phyloP scores from a whole-genome alignment of 2,113 vertebrate genomes.

The Pluvialis apricaria region DNA sequence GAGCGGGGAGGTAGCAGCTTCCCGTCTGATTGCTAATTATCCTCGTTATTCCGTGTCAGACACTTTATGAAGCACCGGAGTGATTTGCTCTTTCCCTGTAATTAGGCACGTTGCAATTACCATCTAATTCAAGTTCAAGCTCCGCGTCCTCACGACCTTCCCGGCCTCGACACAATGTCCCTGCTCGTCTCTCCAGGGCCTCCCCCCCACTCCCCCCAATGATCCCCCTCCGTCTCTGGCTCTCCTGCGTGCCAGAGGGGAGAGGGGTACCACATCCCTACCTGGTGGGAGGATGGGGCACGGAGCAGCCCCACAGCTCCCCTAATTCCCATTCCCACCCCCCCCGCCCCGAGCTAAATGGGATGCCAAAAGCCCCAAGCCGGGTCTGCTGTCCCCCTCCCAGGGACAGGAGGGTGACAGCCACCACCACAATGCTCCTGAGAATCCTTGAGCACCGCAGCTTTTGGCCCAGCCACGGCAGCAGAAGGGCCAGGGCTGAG shows the following conservation, averaged over 20 bases:
- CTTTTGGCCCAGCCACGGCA: background rate
- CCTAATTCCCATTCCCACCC: too few species aligned
- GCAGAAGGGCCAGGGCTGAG: background rate
- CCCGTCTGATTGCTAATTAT: slow-evolving; percentile 62
- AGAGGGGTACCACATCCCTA: background rate
- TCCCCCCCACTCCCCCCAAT: too few species aligned
- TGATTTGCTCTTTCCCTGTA: slow-evolving; percentile 61
- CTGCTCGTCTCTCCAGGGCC: accelerated
- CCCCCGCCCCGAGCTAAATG: background rate
- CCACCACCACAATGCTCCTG: accelerated
- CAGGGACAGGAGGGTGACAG: background rate
- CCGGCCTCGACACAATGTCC: background rate
- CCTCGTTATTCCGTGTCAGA: slow-evolving; percentile 51
- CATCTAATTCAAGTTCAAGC: slow-evolving; percentile 54
- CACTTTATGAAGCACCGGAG: slow-evolving; percentile 40
- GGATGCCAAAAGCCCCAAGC: background rate
- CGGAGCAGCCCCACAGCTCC: accelerated
- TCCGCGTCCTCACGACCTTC: slow-evolving; percentile 26
- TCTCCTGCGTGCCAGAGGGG: accelerated
- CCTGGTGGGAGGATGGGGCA: background rate
- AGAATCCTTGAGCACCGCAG: background rate
- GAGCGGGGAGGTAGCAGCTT: slow-evolving; percentile 24
- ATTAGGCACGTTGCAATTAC: slow-evolving; percentile 62
- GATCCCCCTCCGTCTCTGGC: accelerated
- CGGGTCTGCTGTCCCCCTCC: background rate